These are phyloP conservation scores for Myotis findleyi DNA, from an alignment of 2,797 vertebrate species.

Conservation along the genomic window DNA sequence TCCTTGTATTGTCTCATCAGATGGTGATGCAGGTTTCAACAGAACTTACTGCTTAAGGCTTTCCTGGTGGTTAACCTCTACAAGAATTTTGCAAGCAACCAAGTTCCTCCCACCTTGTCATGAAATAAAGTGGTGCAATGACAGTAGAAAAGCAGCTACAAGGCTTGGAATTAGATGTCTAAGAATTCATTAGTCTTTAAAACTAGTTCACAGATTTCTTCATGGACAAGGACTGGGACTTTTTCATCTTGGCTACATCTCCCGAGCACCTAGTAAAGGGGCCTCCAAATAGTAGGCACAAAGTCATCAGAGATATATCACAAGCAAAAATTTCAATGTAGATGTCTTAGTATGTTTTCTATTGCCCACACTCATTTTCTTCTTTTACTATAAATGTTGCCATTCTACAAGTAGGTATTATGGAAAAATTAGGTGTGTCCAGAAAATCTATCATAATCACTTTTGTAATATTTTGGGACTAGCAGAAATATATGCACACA, in stretches of 20 bases:
- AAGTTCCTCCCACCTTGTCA: constrained; percentile 50
- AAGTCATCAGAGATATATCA: background rate
- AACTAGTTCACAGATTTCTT: constrained; percentile 39
- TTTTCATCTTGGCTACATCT: background rate
- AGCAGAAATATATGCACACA: background rate
- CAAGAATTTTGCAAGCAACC: constrained; percentile 23
- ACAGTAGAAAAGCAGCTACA: constrained; percentile 30
- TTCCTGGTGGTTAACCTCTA: constrained; percentile 48
- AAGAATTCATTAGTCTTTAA: constrained; percentile 41
- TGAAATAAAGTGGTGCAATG: constrained; percentile 52
- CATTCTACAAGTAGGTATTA: background rate
- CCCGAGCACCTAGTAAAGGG: background rate
- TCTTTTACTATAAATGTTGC: background rate
- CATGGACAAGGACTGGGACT: background rate
- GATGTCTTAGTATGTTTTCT: constrained; percentile 24
- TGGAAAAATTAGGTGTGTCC: background rate
- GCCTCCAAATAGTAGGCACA: background rate
- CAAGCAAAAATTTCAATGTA: constrained; percentile 8
- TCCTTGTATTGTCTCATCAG: constrained; percentile 9
- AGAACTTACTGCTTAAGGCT: constrained; percentile 55
- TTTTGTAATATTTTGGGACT: background rate
- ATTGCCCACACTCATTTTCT: background rate
- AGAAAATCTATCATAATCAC: constrained; percentile 19
- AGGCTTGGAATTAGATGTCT: background rate
- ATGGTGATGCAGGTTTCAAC: constrained; percentile 2